Evolutionary conservation across 2,888 invertebrate genomes (phyloP), one percentile per base, ranked within the genome.

Genomic region (Mellilla xanthometata): DNA sequence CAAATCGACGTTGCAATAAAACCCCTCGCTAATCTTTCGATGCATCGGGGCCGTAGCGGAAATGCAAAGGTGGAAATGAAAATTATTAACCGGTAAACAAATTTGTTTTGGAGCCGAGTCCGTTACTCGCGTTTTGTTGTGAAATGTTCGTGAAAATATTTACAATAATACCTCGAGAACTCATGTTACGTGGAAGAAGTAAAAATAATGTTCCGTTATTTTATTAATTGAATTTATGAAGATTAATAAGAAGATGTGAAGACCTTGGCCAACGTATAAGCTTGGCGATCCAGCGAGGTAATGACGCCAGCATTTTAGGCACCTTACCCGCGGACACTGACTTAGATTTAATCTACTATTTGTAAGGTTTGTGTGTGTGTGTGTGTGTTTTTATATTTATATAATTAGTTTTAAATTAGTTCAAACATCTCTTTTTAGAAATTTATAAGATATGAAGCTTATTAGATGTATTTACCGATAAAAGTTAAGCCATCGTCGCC

Each of bases 1-100:
- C 64, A 62, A 68, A 68, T 58, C 68, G 65, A 60, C 64, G 56
- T 64, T 66, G 65, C 63, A 67, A 72, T 73, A 67, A 73, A 73
- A 67, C 59, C 39, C 50, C 49, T 52, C 40, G 12, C 49, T 61
- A 65, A 67, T 65, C 60, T 63, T 63, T 61, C 51, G 55, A 61
- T 67, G 59, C 60, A 65, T 67, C 61, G 56, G 60, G 54, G 52
- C 59, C 63, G 58, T 65, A 56, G 52, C 57, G 52, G 54, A 66
- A 54, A 63, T 60, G 59, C 48, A 56, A 54, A 57, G 58, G 49
- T 62, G 57, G 67, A 61, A 62, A 53, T 60, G 57, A 68, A 61
- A 61, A 53, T 60, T 65, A 67, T 64, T 58, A 60, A 40, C 50
- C 49, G 54, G 56, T 29, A 61, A 58, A 58, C 42, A 47, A 57